These are phyloP conservation scores for Takifugu bimaculatus DNA, from an alignment of 2,113 vertebrate genomes.

Conservation along the genomic window DNA sequence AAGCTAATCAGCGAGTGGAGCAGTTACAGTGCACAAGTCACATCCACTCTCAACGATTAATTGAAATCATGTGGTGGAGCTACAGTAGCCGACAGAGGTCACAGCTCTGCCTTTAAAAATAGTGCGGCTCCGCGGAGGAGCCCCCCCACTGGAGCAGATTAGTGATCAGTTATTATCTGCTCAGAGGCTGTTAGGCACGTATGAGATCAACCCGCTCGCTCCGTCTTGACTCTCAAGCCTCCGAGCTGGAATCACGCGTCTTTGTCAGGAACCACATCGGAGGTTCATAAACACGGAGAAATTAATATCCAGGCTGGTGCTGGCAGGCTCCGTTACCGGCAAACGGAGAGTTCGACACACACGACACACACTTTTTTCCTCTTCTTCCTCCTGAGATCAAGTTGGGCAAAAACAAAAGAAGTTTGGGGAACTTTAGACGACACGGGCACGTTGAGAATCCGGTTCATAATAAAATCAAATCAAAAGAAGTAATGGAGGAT, in stretches of 20 bases:
- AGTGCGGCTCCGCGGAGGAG: constrained; percentile 34
- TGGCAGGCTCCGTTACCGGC: too few relatives aligned
- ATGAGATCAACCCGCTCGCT: constrained; percentile 41
- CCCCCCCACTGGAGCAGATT: constrained; percentile 1
- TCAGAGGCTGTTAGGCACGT: constrained; percentile 38
- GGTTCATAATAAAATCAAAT: too few relatives aligned
- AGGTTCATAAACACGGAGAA: constrained; percentile 43
- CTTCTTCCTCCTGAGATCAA: too few relatives aligned
- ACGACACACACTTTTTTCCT: too few relatives aligned
- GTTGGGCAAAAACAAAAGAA: too few relatives aligned
- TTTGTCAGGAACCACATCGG: constrained; percentile 33
- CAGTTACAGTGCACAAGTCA: constrained; percentile 28
- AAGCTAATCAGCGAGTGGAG: constrained; percentile 44
- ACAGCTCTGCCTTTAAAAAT: constrained; percentile 42
- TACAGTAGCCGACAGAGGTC: constrained; percentile 44
- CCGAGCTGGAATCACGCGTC: constrained; percentile 28
- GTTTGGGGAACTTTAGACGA: too few relatives aligned
- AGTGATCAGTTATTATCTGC: constrained; percentile 12
- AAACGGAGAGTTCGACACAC: too few relatives aligned
- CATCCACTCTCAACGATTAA: constrained; percentile 40
- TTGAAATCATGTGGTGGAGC: constrained; percentile 48
- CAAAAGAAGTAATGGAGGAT: too few relatives aligned
- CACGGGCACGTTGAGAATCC: too few relatives aligned
- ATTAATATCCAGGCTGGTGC: constrained; percentile 44
- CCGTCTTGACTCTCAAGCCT: constrained; percentile 31